Conservation (phyloP, 2,797 vertebrate genomes). For the Botia kubotai region DNA sequence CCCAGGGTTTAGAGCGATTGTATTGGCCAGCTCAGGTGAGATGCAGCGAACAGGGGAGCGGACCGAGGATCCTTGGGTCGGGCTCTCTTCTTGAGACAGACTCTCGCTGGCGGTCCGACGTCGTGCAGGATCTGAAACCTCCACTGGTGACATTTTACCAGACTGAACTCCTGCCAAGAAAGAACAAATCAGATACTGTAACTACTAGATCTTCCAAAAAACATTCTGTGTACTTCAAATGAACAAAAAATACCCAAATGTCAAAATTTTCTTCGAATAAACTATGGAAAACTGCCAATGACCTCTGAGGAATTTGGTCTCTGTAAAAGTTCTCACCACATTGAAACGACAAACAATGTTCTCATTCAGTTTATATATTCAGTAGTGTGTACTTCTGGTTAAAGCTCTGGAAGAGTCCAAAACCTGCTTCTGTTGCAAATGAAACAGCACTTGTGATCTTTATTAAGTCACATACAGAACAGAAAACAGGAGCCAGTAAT, state of each 20-base stretch:
- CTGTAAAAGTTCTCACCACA: conserved; percentile 24
- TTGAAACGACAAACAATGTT: conserved; percentile 47
- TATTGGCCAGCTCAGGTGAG: conserved; percentile 93
- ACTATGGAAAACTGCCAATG: conserved; percentile 45
- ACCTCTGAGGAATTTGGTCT: conserved; percentile 28
- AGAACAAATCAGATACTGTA: not conserved
- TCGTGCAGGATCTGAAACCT: conserved; percentile 70
- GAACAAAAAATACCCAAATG: not conserved
- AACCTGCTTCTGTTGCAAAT: conserved; percentile 65
- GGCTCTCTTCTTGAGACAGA: conserved; percentile 81
- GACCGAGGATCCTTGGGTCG: conserved; percentile 78
- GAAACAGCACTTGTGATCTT: conserved; percentile 65
- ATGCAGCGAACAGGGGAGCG: conserved; percentile 91
- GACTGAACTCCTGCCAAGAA: conserved; percentile 84
- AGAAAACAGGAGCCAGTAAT: not conserved
- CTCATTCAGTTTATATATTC: conserved; percentile 41
- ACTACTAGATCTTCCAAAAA: not conserved
- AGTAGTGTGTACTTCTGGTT: conserved; percentile 35
- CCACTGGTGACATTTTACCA: conserved; percentile 76
- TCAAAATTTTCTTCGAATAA: conserved; percentile 42
- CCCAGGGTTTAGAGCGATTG: conserved; percentile 93
- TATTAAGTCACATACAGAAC: conserved; percentile 13
- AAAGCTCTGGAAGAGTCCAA: conserved; percentile 58
- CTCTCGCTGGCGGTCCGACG: conserved; percentile 84
- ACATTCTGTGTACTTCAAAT: conserved; percentile 1